Percentiles rank a stretch among this genome's conserved stretches.
phyloP scores from a whole-genome alignment of 2,797 vertebrate genomes.

The Zalophus californianus region DNA sequence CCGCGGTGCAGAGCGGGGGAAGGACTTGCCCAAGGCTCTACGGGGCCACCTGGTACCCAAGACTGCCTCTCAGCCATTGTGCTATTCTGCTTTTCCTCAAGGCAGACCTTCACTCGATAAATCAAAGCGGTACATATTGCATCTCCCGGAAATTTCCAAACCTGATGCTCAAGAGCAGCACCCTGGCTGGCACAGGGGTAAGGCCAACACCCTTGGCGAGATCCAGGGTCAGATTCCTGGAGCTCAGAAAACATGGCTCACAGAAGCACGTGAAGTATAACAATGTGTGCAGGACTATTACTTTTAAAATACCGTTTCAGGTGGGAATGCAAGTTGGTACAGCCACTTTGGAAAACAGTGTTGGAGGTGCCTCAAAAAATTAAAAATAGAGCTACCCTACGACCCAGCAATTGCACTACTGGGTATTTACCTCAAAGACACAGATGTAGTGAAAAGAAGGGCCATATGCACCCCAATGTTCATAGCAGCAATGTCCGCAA shows the following conservation, averaged over 20 bases:
- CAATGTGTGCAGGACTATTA: no score
- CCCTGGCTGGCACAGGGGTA: not conserved
- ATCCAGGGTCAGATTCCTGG: not conserved
- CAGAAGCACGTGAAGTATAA: not conserved
- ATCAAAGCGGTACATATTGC: not conserved
- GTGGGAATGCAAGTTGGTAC: no score
- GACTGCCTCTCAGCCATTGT: not conserved
- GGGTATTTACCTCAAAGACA: no score
- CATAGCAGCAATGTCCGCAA: no score
- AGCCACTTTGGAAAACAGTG: no score
- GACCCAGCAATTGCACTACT: no score
- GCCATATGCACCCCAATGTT: no score
- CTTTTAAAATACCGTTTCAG: not conserved
- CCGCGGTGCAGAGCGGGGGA: rapidly evolving
- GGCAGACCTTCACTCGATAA: not conserved
- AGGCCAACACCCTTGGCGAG: rapidly evolving
- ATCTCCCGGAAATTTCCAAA: not conserved
- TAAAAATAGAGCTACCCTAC: no score
- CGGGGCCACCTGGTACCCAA: not conserved
- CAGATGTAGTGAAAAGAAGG: no score
- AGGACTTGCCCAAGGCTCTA: rapidly evolving
- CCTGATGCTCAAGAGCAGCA: no score
- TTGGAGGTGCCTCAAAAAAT: no score
- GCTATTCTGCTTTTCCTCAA: not conserved
- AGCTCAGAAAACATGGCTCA: not conserved